Percentiles rank a stretch among this genome's conserved stretches.
Evolutionary conservation across 1,140 invertebrate species (phyloP).

Genomic region (Parasteatoda tepidariorum): DNA sequence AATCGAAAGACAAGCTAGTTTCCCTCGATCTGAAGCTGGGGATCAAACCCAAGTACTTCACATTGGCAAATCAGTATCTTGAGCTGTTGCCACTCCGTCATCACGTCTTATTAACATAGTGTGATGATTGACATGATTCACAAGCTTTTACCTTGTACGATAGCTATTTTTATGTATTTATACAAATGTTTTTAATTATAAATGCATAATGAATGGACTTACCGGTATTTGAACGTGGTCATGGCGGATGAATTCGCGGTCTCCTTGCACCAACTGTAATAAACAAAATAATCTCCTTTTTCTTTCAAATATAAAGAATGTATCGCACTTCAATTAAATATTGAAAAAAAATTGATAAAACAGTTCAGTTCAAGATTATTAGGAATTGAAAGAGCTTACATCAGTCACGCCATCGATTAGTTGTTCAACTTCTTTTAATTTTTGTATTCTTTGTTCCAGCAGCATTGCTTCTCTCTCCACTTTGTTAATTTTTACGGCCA

Average conservation of each 20-base stretch:
- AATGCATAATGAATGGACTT: not conserved
- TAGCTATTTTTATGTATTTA: too few relatives aligned
- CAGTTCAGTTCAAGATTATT: not conserved
- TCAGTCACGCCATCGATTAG: conserved; percentile 63
- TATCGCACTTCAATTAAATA: not conserved
- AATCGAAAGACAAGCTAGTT: too few relatives aligned
- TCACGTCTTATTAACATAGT: too few relatives aligned
- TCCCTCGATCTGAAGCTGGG: too few relatives aligned
- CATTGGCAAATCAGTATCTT: too few relatives aligned
- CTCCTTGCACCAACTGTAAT: conserved; percentile 69
- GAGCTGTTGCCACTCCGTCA: too few relatives aligned
- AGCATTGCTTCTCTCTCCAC: conserved; percentile 78
- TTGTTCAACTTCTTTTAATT: conserved; percentile 63
- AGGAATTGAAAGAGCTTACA: conserved; percentile 44
- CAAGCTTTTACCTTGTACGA: too few relatives aligned
- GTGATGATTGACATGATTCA: too few relatives aligned
- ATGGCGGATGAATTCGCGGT: conserved; percentile 80
- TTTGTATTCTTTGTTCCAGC: conserved; percentile 76
- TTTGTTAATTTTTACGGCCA: conserved; percentile 92
- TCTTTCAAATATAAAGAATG: not conserved
- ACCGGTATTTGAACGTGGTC: conserved; percentile 83
- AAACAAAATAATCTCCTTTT: not conserved
- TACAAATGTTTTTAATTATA: not conserved
- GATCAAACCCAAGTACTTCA: too few relatives aligned
- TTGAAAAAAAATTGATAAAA: not conserved